Percentiles rank a stretch among this genome's conserved stretches.
Conservation (phyloP, 2,113 vertebrate species). For the Thermophis baileyi region DNA sequence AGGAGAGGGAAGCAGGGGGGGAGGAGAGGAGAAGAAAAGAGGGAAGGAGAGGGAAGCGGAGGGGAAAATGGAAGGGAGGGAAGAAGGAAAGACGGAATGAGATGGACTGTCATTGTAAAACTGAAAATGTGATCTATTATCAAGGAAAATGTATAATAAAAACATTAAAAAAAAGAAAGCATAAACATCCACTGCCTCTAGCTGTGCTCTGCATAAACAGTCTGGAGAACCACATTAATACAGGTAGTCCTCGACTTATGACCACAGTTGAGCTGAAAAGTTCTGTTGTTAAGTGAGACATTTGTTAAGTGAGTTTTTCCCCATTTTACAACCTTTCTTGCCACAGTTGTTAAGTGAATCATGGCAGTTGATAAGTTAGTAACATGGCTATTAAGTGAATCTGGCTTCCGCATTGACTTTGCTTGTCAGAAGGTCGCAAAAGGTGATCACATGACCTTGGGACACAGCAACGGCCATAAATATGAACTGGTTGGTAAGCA, state of each 20-base stretch:
- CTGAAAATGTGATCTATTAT: too few species aligned
- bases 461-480: neutral
- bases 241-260: neutral
- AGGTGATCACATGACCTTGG: neutral
- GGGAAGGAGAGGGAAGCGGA: too few species aligned
- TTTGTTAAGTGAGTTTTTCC: neutral
- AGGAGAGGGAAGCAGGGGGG: too few species aligned
- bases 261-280: neutral
- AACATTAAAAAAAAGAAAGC: constrained; percentile 24
- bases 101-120: too few species aligned
- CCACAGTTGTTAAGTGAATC: neutral
- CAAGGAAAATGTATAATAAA: too few species aligned
- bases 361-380: neutral
- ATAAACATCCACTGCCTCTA: constrained; percentile 38
- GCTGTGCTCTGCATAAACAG: constrained; percentile 47
- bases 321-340: neutral
- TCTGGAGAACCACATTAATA: neutral
- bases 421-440: neutral
- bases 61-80: too few species aligned
- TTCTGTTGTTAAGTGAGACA: neutral
- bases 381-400: neutral
- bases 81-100: too few species aligned
- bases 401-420: neutral
- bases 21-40: too few species aligned
- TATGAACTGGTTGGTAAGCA: neutral